Percentiles rank a stretch among this genome's conserved stretches.
These are phyloP conservation scores for Neopelma chrysocephalum DNA, from an alignment of 2,797 vertebrate species.

Conservation along the genomic window DNA sequence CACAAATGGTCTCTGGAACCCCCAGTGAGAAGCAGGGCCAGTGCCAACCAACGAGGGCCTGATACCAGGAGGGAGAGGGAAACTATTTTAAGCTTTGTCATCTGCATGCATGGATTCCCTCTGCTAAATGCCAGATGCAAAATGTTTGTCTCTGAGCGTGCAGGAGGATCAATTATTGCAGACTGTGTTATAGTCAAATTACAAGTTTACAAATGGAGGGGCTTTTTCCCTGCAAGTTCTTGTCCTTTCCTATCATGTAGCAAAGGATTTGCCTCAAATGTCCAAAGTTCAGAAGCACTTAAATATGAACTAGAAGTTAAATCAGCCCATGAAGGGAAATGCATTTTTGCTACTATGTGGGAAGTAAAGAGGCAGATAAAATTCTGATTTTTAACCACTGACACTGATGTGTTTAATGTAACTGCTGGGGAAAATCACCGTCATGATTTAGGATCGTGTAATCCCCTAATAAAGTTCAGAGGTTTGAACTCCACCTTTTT, in stretches of 20 bases:
- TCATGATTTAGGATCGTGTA: neutral
- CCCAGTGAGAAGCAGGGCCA: neutral
- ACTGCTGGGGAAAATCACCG: neutral
- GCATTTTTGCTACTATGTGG: neutral
- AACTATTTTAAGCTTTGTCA: constrained; percentile 55
- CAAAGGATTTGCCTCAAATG: neutral
- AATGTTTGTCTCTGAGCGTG: neutral
- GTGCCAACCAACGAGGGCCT: constrained; percentile 2
- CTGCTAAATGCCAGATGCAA: constrained; percentile 24
- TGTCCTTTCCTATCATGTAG: neutral
- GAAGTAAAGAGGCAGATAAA: neutral
- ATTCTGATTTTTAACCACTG: neutral
- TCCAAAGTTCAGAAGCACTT: neutral
- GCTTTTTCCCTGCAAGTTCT: neutral
- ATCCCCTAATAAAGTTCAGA: neutral
- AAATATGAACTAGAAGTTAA: neutral
- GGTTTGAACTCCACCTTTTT: neutral
- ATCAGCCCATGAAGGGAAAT: neutral
- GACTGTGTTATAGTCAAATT: neutral
- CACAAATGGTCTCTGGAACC: neutral
- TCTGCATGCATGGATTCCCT: neutral
- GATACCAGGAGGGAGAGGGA: neutral
- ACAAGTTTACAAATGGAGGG: neutral
- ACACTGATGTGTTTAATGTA: rapidly evolving
- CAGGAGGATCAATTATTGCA: constrained; percentile 14